These are phyloP conservation scores for Torymus aiolomorphi DNA, from an alignment of 2,888 invertebrate species.

Conservation along the genomic window DNA sequence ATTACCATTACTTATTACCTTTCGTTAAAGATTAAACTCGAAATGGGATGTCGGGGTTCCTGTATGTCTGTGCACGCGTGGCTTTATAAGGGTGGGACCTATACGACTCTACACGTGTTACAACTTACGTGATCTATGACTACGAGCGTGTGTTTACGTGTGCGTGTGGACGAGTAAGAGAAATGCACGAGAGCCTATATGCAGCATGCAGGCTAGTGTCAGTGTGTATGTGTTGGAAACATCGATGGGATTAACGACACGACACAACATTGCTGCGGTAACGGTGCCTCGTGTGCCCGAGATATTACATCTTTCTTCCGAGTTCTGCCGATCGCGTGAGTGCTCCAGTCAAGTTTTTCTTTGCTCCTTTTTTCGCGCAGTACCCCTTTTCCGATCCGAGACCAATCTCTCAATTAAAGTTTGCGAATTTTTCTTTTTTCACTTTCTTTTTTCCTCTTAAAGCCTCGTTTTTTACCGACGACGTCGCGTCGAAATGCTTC, in stretches of 20 bases:
- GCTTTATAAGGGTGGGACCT: no score
- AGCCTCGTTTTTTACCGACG: constrained; percentile 57
- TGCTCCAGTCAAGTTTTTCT: constrained; percentile 11
- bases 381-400: constrained; percentile 64
- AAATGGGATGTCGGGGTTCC: constrained; percentile 38
- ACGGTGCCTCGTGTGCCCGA: constrained; percentile 5
- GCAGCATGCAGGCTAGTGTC: no score
- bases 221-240: not conserved
- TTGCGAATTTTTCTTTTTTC: constrained; percentile 41
- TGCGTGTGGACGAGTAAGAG: not conserved
- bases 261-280: constrained; percentile 34
- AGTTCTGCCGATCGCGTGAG: constrained; percentile 10
- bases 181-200: constrained; percentile 1
- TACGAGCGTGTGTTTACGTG: not conserved
- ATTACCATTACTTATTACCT: constrained; percentile 40
- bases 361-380: constrained; percentile 3
- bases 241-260: constrained; percentile 43
- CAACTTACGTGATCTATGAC: constrained; percentile 18
- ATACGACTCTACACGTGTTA: not conserved
- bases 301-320: not conserved
- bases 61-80: not conserved
- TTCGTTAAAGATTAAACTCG: constrained; percentile 41
- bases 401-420: constrained; percentile 59
- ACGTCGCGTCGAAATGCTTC: constrained; percentile 35
- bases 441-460: constrained; percentile 21